Conservation (phyloP, 2,888 invertebrate species). For the Tenthredo mesomela region DNA sequence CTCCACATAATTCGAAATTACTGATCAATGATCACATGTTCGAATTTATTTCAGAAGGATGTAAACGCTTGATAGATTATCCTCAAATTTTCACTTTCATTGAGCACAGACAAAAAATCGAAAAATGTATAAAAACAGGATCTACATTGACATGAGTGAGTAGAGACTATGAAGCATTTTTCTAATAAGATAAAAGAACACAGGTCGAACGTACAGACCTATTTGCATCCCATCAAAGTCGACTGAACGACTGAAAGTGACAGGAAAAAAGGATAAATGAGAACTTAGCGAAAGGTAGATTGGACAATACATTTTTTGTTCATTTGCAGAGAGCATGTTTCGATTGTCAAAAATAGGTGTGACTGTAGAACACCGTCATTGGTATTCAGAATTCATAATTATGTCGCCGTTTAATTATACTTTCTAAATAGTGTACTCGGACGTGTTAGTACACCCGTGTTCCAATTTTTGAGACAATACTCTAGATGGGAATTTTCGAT, state of each 20-base stretch:
- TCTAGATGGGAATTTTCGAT: constrained; percentile 35
- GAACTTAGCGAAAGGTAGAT: neutral
- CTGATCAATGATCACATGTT: neutral
- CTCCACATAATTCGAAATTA: neutral
- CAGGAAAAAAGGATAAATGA: neutral
- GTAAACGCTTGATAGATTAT: neutral
- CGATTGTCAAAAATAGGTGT: neutral
- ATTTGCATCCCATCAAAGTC: neutral
- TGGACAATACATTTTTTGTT: neutral
- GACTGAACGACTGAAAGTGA: neutral
- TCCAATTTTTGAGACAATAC: constrained; percentile 43
- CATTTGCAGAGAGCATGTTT: neutral
- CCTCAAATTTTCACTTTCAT: neutral
- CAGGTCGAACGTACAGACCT: neutral
- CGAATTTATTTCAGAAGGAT: neutral
- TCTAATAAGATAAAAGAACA: neutral
- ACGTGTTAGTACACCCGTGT: neutral
- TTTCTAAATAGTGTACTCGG: constrained; percentile 41
- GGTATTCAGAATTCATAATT: constrained; percentile 37
- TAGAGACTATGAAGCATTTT: neutral
- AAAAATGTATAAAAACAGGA: neutral
- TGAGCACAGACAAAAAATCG: neutral
- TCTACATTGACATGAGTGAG: neutral
- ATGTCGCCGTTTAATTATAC: constrained; percentile 40
- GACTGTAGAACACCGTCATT: neutral